Evolutionary conservation across 2,113 vertebrate species (phyloP).

Genomic region (Empidonax traillii): DNA sequence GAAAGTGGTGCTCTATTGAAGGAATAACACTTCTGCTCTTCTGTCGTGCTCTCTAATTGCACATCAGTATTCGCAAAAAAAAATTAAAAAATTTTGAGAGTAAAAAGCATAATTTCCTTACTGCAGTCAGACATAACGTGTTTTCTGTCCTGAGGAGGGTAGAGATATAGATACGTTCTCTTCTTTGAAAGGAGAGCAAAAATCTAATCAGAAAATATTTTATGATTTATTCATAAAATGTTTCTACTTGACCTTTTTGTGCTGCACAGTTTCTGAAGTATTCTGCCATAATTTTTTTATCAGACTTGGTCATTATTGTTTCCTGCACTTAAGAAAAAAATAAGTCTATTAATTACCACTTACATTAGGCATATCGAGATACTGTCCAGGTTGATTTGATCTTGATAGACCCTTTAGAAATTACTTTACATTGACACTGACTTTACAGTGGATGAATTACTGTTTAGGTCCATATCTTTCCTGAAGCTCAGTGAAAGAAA

Average conservation of each 20-base stretch:
- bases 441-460: not conserved
- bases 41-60: not conserved
- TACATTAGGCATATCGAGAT: not conserved
- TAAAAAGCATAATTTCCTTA: not conserved
- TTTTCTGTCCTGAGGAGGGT: not conserved
- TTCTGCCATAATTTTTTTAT: not conserved
- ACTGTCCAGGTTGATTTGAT: not conserved
- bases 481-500: not conserved
- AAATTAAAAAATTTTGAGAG: not conserved
- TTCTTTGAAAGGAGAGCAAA: not conserved
- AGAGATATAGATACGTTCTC: not conserved
- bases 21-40: not conserved
- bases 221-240: not conserved
- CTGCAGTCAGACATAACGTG: rapidly evolving
- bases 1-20: not conserved
- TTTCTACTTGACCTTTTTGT: not conserved
- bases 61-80: not conserved
- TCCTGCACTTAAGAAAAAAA: not conserved
- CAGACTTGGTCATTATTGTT: not conserved
- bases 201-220: not conserved
- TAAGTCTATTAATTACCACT: constrained; percentile 14
- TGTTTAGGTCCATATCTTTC: not conserved
- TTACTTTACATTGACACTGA: not conserved
- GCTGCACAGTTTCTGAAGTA: not conserved
- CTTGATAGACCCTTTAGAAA: not conserved